A percentile compares a stretch with the other conserved stretches of the same genome.
Conservation (phyloP, 2,113 vertebrate genomes). For the Psittacus erithacus region DNA sequence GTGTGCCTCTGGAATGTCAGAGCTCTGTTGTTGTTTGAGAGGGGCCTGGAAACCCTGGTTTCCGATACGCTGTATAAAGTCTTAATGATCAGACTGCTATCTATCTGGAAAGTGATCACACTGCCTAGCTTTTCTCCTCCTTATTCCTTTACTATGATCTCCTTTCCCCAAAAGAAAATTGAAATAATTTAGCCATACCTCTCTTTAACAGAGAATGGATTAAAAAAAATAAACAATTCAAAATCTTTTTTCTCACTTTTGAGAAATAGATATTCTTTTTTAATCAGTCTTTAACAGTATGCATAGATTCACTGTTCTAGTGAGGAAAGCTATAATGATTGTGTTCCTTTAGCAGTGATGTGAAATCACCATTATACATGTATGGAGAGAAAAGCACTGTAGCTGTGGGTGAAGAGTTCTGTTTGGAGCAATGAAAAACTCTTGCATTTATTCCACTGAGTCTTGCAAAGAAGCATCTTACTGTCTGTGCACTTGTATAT, state of each 20-base stretch:
- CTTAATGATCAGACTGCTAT: neutral
- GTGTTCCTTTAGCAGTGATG: neutral
- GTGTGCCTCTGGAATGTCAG: neutral
- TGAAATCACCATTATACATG: neutral
- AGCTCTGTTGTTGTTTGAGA: neutral
- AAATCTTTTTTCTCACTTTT: neutral
- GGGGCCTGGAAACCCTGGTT: neutral
- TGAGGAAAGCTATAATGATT: neutral
- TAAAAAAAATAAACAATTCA: neutral
- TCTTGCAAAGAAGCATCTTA: neutral
- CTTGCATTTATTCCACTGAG: neutral
- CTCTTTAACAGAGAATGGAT: neutral
- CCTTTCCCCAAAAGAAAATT: neutral
- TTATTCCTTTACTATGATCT: neutral
- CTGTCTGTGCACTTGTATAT: neutral
- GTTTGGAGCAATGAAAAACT: neutral
- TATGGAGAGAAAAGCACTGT: neutral
- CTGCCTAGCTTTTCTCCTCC: neutral
- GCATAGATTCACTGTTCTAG: neutral
- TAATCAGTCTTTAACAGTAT: neutral
- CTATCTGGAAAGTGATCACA: neutral
- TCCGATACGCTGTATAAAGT: neutral
- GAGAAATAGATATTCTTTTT: neutral
- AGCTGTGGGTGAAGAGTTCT: neutral
- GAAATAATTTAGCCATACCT: neutral